These are phyloP conservation scores for Crypturellus undulatus DNA, from an alignment of 2,113 vertebrate species.

Conservation along the genomic window DNA sequence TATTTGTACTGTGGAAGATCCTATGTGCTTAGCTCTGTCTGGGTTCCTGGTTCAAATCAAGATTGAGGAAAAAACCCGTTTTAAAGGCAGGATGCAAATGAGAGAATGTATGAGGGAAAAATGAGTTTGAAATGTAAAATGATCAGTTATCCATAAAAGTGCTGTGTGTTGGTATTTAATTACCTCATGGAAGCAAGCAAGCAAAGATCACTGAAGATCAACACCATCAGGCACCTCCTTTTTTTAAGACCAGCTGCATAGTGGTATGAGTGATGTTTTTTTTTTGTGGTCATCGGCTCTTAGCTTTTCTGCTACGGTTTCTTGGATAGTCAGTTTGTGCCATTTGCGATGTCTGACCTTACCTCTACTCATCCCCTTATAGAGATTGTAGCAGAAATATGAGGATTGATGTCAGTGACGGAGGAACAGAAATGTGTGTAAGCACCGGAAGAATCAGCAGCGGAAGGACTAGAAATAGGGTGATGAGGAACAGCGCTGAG, in stretches of 20 bases:
- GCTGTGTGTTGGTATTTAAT: neutral
- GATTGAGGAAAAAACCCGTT: neutral
- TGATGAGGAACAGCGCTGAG: neutral
- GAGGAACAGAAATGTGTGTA: neutral
- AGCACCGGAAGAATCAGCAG: neutral
- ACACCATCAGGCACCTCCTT: neutral
- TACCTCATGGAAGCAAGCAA: neutral
- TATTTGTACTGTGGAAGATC: neutral
- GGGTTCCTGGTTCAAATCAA: neutral
- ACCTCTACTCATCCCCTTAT: neutral
- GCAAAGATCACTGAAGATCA: too few species aligned
- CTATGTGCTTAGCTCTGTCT: rapidly evolving
- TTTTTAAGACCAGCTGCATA: neutral
- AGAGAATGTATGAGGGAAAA: neutral
- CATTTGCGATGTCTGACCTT: neutral
- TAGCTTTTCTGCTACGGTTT: neutral
- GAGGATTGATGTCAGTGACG: neutral
- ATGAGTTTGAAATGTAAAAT: neutral
- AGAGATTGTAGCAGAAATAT: neutral
- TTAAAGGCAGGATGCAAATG: neutral
- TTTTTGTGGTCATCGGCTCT: neutral
- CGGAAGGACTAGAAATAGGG: neutral
- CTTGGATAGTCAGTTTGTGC: neutral
- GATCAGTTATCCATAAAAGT: neutral
- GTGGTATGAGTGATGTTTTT: neutral